Conservation (phyloP, 2,113 vertebrate genomes). For the Bubo blakistoni region DNA sequence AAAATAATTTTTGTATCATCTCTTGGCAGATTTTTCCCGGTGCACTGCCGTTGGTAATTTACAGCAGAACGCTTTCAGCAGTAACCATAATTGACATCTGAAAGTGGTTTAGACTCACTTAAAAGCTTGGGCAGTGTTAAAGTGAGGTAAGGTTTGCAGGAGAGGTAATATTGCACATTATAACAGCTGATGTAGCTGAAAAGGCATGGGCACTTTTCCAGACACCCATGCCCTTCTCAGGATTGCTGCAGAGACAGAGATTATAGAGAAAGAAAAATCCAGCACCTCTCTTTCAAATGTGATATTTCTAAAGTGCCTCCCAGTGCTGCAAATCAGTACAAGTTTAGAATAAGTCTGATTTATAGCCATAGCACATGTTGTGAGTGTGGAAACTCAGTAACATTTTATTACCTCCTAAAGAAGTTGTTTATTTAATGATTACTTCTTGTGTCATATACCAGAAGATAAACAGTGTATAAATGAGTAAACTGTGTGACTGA, state of each 20-base stretch:
- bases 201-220: not conserved
- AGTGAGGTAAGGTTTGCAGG: not conserved
- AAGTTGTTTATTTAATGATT: slow-evolving; percentile 44
- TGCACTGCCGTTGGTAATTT: not conserved
- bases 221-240: not conserved
- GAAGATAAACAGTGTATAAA: slow-evolving; percentile 13
- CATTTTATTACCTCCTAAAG: slow-evolving; percentile 17
- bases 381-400: slow-evolving; percentile 4
- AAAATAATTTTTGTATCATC: not conserved
- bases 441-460: not conserved
- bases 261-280: not conserved
- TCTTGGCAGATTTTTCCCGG: not conserved
- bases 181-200: not conserved
- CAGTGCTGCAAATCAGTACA: not conserved
- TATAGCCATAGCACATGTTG: not conserved
- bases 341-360: slow-evolving; percentile 18
- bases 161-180: not conserved
- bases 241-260: not conserved
- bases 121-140: not conserved
- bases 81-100: not conserved
- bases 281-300: not conserved
- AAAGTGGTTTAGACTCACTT: not conserved
- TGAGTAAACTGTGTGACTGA: not conserved
- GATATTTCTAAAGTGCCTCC: not conserved
- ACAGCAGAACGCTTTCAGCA: not conserved